Conservation (phyloP, 2,888 invertebrate genomes). For the Platynereis dumerilii region DNA sequence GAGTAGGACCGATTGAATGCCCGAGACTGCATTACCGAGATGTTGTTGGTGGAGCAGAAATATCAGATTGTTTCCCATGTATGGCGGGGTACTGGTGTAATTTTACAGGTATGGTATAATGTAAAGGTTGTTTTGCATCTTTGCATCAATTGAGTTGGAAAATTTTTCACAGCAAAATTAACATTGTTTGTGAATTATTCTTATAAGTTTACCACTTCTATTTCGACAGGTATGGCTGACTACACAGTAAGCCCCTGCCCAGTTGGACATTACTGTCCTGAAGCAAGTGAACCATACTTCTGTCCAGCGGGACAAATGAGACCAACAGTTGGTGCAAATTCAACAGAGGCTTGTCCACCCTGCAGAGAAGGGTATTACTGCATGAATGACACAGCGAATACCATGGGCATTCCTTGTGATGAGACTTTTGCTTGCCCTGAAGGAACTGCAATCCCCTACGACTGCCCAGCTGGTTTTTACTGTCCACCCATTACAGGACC, state of each 20-base stretch:
- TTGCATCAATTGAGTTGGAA: neutral
- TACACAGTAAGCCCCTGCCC: constrained; percentile 52
- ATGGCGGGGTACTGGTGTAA: constrained; percentile 56
- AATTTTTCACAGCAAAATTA: neutral
- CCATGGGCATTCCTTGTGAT: constrained; percentile 53
- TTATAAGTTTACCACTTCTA: too few relatives aligned
- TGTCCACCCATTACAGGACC: constrained; percentile 46
- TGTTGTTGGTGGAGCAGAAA: constrained; percentile 43
- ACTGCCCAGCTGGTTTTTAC: constrained; percentile 52
- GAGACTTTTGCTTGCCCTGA: constrained; percentile 52
- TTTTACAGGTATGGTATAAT: constrained; percentile 47
- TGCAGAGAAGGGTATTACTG: constrained; percentile 48
- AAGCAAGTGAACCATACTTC: constrained; percentile 49
- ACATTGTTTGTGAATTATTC: neutral
- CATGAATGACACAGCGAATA: constrained; percentile 54
- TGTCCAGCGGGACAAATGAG: constrained; percentile 59
- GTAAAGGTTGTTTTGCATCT: neutral
- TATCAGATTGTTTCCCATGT: constrained; percentile 54
- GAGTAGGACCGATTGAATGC: constrained; percentile 51
- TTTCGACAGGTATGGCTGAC: constrained; percentile 49
- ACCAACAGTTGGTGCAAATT: constrained; percentile 47
- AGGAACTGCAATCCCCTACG: constrained; percentile 48
- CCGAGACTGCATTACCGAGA: constrained; percentile 52
- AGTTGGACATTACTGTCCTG: constrained; percentile 54
- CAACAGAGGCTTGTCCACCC: constrained; percentile 45